Evolutionary conservation across 2,888 invertebrate species (phyloP), one percentile per base, ranked within the genome.

Genomic region (Drosophila aldrichi): DNA sequence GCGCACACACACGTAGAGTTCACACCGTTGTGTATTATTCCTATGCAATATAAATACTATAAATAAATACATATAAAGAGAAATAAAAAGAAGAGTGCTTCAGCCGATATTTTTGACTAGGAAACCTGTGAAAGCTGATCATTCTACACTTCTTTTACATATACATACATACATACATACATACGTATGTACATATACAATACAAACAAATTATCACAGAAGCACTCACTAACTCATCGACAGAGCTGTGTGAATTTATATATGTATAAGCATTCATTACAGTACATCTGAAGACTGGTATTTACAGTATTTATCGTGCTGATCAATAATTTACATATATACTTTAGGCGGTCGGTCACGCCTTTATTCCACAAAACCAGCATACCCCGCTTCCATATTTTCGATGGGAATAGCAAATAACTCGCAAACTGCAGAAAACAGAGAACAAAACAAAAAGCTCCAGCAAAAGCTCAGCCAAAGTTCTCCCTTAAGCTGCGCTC

Each of bases 391-490:
- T n/a, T n/a, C 0, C 3, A 6, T 8, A 38, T 38, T 16, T 38
- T 16, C 38, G 16, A 8, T 38, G 16, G 8, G 8, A 16, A 3
- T 2, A 16, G 8, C 10, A 34, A 36, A 38, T 8, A 10, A 34
- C 5, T 44, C 34, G 18, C 43, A 32, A 16, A 32, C 16, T 32
- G 32, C 20, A 41, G 16, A 29, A 18, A 32, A 32, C 3, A 29
- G 0, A 49, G 48, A 49, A 32, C 32, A 54, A 25, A 25, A 32
- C 16, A 14, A 10, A 79, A 73, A 88, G 82, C 88, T 81, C 55
- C 34, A 49, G 32, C 14, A 20, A 76, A 80, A 87, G 88, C 82
- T 83, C 55, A 14, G 32, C 32, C 9, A 49, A 61, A 65, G 58
- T 60, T 72, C 56, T 56, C 59, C 18, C 57, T 69, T 71, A 78